Evolutionary conservation across 2,888 invertebrate species (phyloP), one percentile per base, ranked within the genome.

Genomic region (Notocelia uddmanniana): DNA sequence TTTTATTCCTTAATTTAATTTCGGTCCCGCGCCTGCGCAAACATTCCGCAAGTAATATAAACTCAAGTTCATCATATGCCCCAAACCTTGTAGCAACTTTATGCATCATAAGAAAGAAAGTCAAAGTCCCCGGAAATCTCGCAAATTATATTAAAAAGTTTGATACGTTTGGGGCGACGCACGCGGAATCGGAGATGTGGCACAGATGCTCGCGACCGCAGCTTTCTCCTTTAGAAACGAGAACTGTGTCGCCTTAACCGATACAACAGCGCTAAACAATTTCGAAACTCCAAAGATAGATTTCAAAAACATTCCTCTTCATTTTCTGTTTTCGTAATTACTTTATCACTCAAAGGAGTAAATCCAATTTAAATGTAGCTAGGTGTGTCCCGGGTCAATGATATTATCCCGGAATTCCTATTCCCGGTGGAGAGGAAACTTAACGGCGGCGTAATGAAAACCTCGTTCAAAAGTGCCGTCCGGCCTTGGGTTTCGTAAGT

Each of bases 341-440:
- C 67, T 68, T 72, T 68, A 72, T 68, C 72, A 72, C 66, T 68
- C 67, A 62, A 72, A 72, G 67, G 72, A 72, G 67, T 72, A 67
- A 72, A 72, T 68, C 67, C 67, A 72, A 72, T 72, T 72, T 68
- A 72, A 72, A 72, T 72, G 71, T 71, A 60, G 54, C 66, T 66
- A 55, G 52, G 70, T 71, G 71, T 71, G 66, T 50, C 60, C 54
- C 55, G 54, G 66, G 70, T 67, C 71, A 71, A 71, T 57, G 67
- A 48, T 50, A 68, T 72, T 62, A 67, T 68, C 55, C 72, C 67
- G 67, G 18, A 68, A 72, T 62, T 50, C 55, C 60, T 66, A 69
- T 60, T 34, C 67, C 60, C 55, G 37, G 69, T 26, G 52, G 60
- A 60, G 52, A 54, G 68, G 34, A 48, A 72, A 67, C 62, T 72